These are phyloP conservation scores for Wiebesia pumilae DNA, from an alignment of 1,140 invertebrate species.

Conservation along the genomic window DNA sequence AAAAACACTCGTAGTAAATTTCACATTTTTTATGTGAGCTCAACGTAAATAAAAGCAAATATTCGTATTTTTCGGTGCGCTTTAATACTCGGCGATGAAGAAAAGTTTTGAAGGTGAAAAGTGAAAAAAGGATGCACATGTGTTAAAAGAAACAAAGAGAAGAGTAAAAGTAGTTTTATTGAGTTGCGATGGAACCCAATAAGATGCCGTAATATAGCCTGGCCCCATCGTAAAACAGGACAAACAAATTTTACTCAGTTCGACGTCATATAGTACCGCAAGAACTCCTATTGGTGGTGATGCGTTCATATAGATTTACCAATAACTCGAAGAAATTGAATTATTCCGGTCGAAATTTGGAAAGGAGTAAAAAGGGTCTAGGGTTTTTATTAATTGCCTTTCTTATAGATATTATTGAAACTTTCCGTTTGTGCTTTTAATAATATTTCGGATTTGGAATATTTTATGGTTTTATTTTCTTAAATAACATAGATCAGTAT, in stretches of 20 bases:
- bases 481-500: too few species aligned
- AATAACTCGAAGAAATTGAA: background rate
- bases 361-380: background rate
- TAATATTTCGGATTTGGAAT: too few species aligned
- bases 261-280: conserved; percentile 13
- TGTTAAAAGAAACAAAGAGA: background rate
- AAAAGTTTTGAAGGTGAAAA: conserved; percentile 3
- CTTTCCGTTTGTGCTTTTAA: too few species aligned
- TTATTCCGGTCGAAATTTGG: background rate
- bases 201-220: conserved; percentile 64
- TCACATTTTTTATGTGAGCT: too few species aligned
- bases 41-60: conserved; percentile 29
- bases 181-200: conserved; percentile 64
- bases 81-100: conserved; percentile 1
- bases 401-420: too few species aligned
- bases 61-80: background rate
- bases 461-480: too few species aligned
- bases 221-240: conserved; percentile 67
- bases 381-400: too few species aligned
- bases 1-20: too few species aligned
- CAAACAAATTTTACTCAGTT: conserved; percentile 67
- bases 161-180: too few species aligned
- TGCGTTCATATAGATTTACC: background rate
- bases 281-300: conserved; percentile 26
- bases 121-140: background rate